Evolutionary conservation across 2,797 vertebrate genomes (phyloP), one percentile per base, ranked within the genome.

Genomic region (Sardinella longiceps): DNA sequence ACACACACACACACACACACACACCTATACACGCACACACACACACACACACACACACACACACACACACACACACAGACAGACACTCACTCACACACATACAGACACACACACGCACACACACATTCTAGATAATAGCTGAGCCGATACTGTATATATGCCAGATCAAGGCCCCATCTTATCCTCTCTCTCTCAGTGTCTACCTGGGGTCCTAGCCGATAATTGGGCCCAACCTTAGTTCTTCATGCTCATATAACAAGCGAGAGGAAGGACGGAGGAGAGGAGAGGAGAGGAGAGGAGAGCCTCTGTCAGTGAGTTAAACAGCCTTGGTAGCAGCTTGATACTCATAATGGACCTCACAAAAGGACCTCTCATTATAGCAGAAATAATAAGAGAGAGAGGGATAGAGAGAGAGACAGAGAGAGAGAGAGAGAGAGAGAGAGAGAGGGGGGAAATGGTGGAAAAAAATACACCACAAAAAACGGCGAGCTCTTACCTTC

Each of bases 121-220:
- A n/a, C n/a, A n/a, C n/a, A n/a, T n/a, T 23, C 56, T 37, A 43
- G 70, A 77, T 77, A 39, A 77, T 77, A 77, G 43, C 23, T 77
- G 66, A 30, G 33, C 3, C 4, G 9, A 70, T 33, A 14, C 12
- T 15, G 51, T 53, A 23, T 53, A 23, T 53, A 53, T 70, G 66
- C 3, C 66, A 74, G 70, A 77, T 43, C 70, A 77, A 43, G 20
- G 37, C 18, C 37, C 9, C 14, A 77, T 43, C 7, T 43, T 39
- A 77, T 39, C 70, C 70, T 39, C 5, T 37, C 33, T 77, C 70
- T 43, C 37, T 2, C n/a, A n/a, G n/a, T n/a, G 70, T 43, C 37
- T 43, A 60, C 56, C 23, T 60, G 56, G 56, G 23, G 56, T 60
- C 56, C n/a, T 60, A 39, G 15, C 37, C 5, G 5, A 33, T 77